These are phyloP conservation scores for Lottia scabra DNA, from an alignment of 2,888 invertebrate species.

Conservation along the genomic window DNA sequence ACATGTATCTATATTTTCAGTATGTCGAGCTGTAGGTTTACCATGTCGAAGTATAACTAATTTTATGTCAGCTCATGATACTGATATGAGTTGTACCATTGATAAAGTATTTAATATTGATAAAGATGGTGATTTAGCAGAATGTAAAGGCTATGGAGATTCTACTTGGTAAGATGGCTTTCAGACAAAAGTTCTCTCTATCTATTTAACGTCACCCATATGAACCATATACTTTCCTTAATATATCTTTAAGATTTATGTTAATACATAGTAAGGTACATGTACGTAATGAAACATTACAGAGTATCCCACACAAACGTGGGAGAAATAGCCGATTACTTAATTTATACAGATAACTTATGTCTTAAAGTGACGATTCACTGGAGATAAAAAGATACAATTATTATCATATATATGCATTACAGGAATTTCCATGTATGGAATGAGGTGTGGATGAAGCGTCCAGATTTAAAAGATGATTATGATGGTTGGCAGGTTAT, in stretches of 20 bases:
- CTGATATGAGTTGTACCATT: constrained; percentile 53
- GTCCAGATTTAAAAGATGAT: constrained; percentile 82
- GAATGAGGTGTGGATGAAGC: constrained; percentile 95
- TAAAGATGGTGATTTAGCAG: constrained; percentile 72
- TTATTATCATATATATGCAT: neutral
- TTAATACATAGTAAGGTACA: no score
- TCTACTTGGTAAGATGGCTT: constrained; percentile 74
- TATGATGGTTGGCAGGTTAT: constrained; percentile 95
- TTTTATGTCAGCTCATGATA: constrained; percentile 61
- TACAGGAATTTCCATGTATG: constrained; percentile 92
- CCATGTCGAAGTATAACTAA: constrained; percentile 59
- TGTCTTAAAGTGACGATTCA: no score
- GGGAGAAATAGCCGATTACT: no score
- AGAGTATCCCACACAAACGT: no score
- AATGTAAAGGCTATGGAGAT: constrained; percentile 76
- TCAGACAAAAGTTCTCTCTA: neutral
- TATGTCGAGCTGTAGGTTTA: constrained; percentile 58
- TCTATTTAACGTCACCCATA: no score
- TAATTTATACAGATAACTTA: no score
- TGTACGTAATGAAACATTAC: no score
- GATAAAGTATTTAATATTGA: constrained; percentile 65
- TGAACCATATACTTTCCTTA: no score
- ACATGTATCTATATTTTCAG: constrained; percentile 31
- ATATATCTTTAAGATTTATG: no score
- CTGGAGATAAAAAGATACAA: no score